Base-by-base conservation (phyloP, 1,140 invertebrate species). In the Rhynchophorus ferrugineus region DNA sequence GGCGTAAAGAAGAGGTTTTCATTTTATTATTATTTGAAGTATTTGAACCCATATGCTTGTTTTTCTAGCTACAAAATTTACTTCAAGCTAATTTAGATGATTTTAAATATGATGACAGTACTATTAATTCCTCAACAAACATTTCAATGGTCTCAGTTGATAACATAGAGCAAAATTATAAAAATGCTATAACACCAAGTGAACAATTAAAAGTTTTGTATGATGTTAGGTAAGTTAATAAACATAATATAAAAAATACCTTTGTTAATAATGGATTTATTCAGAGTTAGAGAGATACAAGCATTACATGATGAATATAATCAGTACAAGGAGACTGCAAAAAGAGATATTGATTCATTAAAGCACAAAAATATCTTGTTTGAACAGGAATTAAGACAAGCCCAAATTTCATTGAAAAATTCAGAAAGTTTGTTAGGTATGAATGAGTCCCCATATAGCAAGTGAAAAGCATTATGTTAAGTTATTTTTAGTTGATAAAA, bases 161-260 rank as follows among this genome's bases (percentile, higher is more conserved):
- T 44, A 54, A 49, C 24, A 45, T 58, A 24, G 52, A 57, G 11
- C 49, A 62, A 16, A 54, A 57, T 21, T 69, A 69, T 54, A 60
- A 56, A 52, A 46, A 67, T 18, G 59, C 58, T 18, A 53, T 53
- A 39, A 39, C 52, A 9, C 54, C 57, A 8, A 53, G 65, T 45
- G 66, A 71, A 42, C 68, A 71, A 49, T 55, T 71, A 14, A 60
- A 69, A 57, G 54, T 67, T 17, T 45, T 71, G 22, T 70, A 69
- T 56, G 66, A 70, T 16, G 56, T 69, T 9, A 53, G 43, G 47
- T 44, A 49, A 34, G 38, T 44, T 16, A 5, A 6, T 17, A 41
- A 41, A 41, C 3, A 8, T 41, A 19, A 7, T 41, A 7, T 13
- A 17, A 41, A 17, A 5, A 7, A 3, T 37, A 7, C 2, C 7